Evolutionary conservation across 2,113 vertebrate genomes (phyloP).

Genomic region (Toxotes jaculatrix): DNA sequence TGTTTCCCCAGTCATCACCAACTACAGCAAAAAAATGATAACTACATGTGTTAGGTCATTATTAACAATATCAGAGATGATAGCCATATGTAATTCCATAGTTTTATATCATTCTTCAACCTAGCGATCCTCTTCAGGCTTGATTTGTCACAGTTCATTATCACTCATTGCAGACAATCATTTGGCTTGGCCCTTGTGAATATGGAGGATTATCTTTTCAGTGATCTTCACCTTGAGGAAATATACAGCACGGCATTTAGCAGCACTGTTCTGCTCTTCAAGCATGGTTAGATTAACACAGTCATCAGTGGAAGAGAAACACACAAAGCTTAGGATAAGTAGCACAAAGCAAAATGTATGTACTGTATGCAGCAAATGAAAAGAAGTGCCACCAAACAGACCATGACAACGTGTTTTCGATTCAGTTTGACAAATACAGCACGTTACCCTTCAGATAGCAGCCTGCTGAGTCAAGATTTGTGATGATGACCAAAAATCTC

Average conservation of each 20-base stretch:
- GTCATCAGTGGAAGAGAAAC: background rate
- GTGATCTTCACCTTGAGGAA: constrained; percentile 50
- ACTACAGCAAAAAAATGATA: background rate
- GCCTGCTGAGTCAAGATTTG: constrained; percentile 21
- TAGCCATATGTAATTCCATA: constrained; percentile 6
- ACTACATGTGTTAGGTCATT: constrained; percentile 3
- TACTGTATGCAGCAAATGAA: background rate
- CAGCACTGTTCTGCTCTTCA: constrained; percentile 23
- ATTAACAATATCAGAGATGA: constrained; percentile 19
- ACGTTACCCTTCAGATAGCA: background rate
- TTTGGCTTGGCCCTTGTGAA: constrained; percentile 26
- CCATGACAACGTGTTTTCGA: background rate
- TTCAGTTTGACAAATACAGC: constrained; percentile 8
- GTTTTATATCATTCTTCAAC: background rate
- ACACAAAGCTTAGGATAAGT: background rate
- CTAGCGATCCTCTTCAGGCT: background rate
- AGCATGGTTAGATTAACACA: constrained; percentile 37
- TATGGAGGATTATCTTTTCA: constrained; percentile 24
- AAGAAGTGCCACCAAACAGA: background rate
- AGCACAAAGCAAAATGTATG: background rate
- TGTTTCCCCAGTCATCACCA: constrained; percentile 26
- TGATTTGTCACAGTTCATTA: constrained; percentile 61
- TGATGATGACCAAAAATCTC: constrained; percentile 15
- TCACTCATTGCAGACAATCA: constrained; percentile 47
- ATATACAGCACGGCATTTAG: constrained; percentile 39